Conservation (phyloP, 2,797 vertebrate species). For the Clarias platycephalus region DNA sequence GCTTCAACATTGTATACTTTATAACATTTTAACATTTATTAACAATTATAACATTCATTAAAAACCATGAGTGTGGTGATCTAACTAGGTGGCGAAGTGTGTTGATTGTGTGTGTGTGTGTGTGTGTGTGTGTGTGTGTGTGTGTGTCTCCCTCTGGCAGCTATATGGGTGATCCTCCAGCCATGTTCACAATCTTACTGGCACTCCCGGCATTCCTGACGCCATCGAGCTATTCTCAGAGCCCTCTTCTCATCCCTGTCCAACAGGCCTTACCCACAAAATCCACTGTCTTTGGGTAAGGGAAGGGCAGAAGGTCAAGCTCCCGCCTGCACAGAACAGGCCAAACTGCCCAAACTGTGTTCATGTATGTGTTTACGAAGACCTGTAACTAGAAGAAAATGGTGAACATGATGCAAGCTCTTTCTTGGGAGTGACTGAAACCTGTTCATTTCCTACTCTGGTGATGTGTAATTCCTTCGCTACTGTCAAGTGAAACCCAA, state of each 20-base stretch:
- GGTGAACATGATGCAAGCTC: background rate
- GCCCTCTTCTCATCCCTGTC: slow-evolving; percentile 62
- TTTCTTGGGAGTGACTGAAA: background rate
- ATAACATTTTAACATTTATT: no score
- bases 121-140: slow-evolving; percentile 35
- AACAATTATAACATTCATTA: background rate
- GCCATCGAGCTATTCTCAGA: slow-evolving; percentile 59
- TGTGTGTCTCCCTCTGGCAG: slow-evolving; percentile 56
- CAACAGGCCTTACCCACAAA: slow-evolving; percentile 63
- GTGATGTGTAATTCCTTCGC: slow-evolving; percentile 8
- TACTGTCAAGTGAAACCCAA: background rate
- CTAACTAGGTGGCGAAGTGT: slow-evolving; percentile 61
- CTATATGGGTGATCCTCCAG: slow-evolving; percentile 63
- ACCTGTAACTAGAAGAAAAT: slow-evolving; percentile 1
- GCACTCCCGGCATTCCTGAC: slow-evolving; percentile 47
- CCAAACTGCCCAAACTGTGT: slow-evolving; percentile 33
- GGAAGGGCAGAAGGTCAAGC: slow-evolving; percentile 38
- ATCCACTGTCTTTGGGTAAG: slow-evolving; percentile 58
- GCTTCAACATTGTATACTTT: background rate
- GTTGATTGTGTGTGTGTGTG: slow-evolving; percentile 22
- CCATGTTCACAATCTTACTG: slow-evolving; percentile 58
- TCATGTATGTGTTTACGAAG: slow-evolving; percentile 25
- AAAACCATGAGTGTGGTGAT: slow-evolving; percentile 12
- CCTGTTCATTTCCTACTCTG: background rate
- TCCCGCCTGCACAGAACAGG: slow-evolving; percentile 36